phyloP scores from a whole-genome alignment of 1,140 invertebrate genomes.

The Monochamus saltuarius region DNA sequence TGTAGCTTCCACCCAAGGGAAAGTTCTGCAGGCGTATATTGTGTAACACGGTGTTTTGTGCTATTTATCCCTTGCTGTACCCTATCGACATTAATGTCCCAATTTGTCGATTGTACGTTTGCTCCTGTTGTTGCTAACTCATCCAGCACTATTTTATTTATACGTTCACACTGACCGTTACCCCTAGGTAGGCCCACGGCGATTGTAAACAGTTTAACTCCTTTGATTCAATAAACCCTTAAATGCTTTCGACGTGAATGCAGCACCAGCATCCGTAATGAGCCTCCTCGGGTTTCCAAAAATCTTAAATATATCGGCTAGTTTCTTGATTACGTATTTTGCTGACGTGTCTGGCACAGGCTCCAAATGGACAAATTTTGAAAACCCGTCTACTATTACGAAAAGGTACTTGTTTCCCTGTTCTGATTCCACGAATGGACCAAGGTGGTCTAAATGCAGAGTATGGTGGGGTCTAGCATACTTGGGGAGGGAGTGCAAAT shows the following conservation, averaged over 20 bases:
- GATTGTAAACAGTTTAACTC: no score
- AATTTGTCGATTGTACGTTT: no score
- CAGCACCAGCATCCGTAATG: no score
- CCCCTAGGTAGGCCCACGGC: no score
- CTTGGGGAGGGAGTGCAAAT: constrained; percentile 14
- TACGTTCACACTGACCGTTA: no score
- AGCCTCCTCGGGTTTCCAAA: not conserved
- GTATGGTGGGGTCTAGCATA: constrained; percentile 5
- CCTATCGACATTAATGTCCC: no score
- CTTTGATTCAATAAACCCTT: no score
- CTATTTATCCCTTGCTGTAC: not conserved
- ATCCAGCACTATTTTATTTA: no score
- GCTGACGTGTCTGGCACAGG: not conserved
- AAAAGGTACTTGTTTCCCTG: not conserved
- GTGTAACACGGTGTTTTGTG: not conserved
- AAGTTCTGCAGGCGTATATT: not conserved
- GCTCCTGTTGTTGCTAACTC: no score
- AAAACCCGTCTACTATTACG: not conserved
- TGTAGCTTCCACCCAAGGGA: not conserved
- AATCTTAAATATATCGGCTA: not conserved
- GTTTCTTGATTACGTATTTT: not conserved
- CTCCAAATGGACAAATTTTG: not conserved
- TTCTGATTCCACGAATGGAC: not conserved
- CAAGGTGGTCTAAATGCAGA: not conserved
- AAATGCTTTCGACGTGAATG: no score